Percentiles rank a stretch among this genome's conserved stretches.
Conservation (phyloP, 2,888 invertebrate genomes). For the Busseola fusca region DNA sequence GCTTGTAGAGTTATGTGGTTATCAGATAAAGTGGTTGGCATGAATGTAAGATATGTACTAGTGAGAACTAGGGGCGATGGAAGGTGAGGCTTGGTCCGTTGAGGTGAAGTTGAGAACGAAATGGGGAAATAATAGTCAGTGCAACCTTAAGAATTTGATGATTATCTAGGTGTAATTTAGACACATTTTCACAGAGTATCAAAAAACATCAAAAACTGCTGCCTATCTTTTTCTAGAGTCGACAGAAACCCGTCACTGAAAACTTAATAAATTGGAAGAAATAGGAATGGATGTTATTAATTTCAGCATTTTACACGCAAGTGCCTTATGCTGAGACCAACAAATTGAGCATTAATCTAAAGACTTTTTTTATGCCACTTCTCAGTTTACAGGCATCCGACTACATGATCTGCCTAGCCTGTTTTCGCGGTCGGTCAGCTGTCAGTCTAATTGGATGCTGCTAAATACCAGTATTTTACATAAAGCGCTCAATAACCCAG, state of each 20-base stretch:
- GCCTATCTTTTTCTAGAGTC: not conserved
- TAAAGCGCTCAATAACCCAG: not conserved
- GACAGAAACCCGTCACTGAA: not conserved
- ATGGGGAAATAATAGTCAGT: not conserved
- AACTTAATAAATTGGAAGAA: not conserved
- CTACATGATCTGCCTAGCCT: not conserved
- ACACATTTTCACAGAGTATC: not conserved
- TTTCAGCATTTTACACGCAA: not conserved
- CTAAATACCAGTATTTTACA: not conserved
- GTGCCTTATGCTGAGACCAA: not conserved
- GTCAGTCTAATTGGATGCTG: not conserved
- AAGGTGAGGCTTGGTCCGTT: conserved; percentile 23
- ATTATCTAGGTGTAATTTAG: not conserved
- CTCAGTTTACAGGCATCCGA: not conserved
- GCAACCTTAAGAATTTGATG: not conserved
- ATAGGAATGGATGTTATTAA: not conserved
- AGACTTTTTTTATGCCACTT: not conserved
- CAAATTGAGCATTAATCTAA: not conserved
- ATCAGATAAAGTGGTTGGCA: conserved; percentile 21
- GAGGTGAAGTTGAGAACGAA: conserved; percentile 12
- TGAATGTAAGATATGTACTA: conserved; percentile 65
- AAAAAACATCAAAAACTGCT: not conserved
- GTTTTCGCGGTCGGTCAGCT: not conserved
- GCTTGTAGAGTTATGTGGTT: not conserved
- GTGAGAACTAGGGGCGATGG: conserved; percentile 55